Evolutionary conservation across 2,888 invertebrate species (phyloP), one percentile per base, ranked within the genome.

Genomic region (Boloria selene): DNA sequence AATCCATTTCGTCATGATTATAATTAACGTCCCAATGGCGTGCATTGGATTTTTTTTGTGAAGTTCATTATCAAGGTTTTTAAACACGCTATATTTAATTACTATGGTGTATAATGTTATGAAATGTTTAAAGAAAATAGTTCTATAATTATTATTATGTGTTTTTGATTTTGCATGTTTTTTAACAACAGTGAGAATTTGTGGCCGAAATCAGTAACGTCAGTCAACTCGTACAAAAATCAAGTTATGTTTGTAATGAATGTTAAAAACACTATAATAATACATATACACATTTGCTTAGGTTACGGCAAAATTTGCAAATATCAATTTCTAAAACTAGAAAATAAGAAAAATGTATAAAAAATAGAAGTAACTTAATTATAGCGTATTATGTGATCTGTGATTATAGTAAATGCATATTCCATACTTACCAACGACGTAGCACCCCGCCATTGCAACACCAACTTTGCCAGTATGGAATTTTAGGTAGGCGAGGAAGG

Each of bases 401-500:
- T n/a, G n/a, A n/a, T n/a, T n/a, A 7, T 31, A 31, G 10, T 31
- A 31, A 7, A 10, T 31, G 31, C 7, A 38, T 10, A 38, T 38
- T 38, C 0, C 31, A 38, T 14, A 16, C 90, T 84, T 68, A 92
- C 92, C 90, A 14, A 87, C 75, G 22, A 80, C 70, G 58, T 84
- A 74, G 64, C 92, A 92, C 3, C 84, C 83, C 1, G 81, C 77
- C 83, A 84, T 82, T 0, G 70, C 75, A 0, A 84, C 79, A 1
- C 82, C 81, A 14, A 89, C 72, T 44, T 67, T 70, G 0, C 86
- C 84, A 54, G 82, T 73, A 49, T 88, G 81, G 10, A 94, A 76
- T 75, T 93, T 93, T 55, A 94, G 88, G 58, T 92, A 87, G 1
- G 94, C 93, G 61, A 96, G 83, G 65, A 94, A 66, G 0, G 69